Evolutionary conservation across 2,113 vertebrate genomes (phyloP).

Genomic region (Microtus richardsoni): DNA sequence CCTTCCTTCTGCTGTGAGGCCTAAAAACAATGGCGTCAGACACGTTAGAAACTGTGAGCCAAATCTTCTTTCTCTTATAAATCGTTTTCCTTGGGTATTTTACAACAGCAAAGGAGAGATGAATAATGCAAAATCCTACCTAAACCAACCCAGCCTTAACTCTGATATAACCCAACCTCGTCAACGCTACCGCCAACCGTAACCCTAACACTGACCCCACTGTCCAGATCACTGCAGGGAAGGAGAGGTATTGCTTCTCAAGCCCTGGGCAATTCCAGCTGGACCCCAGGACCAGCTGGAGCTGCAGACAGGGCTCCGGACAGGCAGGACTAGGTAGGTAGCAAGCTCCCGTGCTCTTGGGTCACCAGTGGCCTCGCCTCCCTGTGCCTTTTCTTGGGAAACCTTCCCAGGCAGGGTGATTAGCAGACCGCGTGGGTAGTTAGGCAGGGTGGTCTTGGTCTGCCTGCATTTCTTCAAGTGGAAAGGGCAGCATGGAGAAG

Average conservation of each 20-base stretch:
- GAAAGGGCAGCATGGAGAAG: conserved; percentile 15
- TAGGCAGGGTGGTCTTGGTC: conserved; percentile 11
- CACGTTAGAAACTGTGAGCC: background rate
- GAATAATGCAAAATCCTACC: background rate
- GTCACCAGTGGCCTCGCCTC: background rate
- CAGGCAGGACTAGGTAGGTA: too few relatives aligned
- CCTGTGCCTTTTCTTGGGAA: background rate
- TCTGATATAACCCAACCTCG: background rate
- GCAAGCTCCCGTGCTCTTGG: background rate
- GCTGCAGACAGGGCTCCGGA: background rate
- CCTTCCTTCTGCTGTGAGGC: background rate
- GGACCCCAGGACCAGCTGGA: background rate
- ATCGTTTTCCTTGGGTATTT: background rate
- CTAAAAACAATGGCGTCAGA: background rate
- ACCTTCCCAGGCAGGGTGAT: background rate
- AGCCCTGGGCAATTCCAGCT: background rate
- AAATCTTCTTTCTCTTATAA: background rate
- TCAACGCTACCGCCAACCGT: background rate
- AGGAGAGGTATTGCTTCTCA: background rate
- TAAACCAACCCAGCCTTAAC: background rate
- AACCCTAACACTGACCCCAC: too few relatives aligned
- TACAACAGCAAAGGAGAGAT: background rate
- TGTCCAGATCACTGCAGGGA: background rate
- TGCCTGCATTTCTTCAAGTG: conserved; percentile 21
- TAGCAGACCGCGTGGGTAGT: background rate